These are phyloP conservation scores for Amphiura filiformis DNA, from an alignment of 35 echinoderm and acorn worm species.

Conservation along the genomic window DNA sequence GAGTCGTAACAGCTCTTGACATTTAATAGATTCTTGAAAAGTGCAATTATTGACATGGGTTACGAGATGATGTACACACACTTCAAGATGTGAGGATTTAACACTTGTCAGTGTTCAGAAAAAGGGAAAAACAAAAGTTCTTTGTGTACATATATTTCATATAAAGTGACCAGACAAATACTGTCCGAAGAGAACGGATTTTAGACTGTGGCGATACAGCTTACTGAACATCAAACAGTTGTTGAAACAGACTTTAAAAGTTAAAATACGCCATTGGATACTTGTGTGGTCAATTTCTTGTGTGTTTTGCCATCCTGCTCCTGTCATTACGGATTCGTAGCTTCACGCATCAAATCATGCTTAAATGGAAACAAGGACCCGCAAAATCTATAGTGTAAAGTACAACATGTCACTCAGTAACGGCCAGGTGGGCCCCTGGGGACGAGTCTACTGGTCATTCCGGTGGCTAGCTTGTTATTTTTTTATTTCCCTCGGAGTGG, in stretches of 20 bases:
- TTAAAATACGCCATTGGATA: not conserved
- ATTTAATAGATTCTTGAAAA: too few relatives aligned
- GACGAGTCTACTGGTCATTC: slow-evolving; percentile 6
- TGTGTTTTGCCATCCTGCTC: not conserved
- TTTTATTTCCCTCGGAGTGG: slow-evolving; percentile 12
- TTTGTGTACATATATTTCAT: too few relatives aligned
- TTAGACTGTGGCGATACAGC: too few relatives aligned
- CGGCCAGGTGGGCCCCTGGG: not conserved
- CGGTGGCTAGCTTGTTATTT: not conserved
- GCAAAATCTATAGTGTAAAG: slow-evolving; percentile 2
- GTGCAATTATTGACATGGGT: too few relatives aligned
- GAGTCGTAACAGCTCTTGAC: too few relatives aligned
- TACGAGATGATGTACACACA: too few relatives aligned
- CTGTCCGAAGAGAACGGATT: too few relatives aligned
- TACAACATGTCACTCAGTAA: slow-evolving; percentile 6
- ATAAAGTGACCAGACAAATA: too few relatives aligned
- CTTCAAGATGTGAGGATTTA: too few relatives aligned
- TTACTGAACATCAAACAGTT: not conserved
- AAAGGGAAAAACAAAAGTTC: too few relatives aligned
- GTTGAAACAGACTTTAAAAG: not conserved
- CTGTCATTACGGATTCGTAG: not conserved
- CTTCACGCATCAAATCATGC: slow-evolving; percentile 1
- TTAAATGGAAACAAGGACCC: slow-evolving; percentile 14
- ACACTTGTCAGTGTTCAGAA: too few relatives aligned
- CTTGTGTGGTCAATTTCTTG: slow-evolving; percentile 5